phyloP scores from a whole-genome alignment of 2,113 vertebrate genomes.

The Lophius piscatorius region DNA sequence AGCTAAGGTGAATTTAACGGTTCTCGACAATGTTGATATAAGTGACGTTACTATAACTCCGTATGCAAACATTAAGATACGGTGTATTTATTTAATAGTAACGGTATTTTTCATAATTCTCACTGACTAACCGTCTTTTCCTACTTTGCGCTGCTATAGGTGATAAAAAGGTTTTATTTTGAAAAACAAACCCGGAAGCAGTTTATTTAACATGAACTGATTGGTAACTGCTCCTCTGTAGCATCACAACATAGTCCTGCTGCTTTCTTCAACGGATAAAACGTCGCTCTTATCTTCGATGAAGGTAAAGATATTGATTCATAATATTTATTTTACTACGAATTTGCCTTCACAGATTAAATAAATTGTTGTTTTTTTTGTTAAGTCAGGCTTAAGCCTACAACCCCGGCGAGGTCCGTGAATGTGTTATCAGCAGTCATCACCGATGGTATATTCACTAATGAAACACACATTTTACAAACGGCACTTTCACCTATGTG shows the following conservation, averaged over 20 bases:
- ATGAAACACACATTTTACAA: neutral
- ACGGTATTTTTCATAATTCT: no score
- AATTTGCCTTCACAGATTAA: accelerated
- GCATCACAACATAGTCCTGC: constrained; percentile 67
- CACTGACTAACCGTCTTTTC: no score
- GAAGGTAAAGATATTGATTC: constrained; percentile 53
- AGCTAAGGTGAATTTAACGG: neutral
- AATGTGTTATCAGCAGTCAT: constrained; percentile 8
- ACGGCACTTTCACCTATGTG: neutral
- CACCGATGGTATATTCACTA: neutral
- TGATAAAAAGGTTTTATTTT: no score
- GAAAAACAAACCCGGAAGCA: constrained; percentile 27
- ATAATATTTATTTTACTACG: neutral
- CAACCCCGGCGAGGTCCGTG: neutral
- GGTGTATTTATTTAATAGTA: no score
- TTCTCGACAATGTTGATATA: neutral
- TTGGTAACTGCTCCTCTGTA: constrained; percentile 27
- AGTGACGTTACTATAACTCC: neutral
- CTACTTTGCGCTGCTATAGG: no score
- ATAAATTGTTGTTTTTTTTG: neutral
- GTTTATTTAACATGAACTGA: accelerated
- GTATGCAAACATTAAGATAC: no score
- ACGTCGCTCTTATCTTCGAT: constrained; percentile 56
- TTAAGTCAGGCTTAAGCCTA: neutral
- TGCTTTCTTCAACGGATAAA: constrained; percentile 47